These are phyloP conservation scores for Pachliopta kotzebuea DNA, from an alignment of 2,888 invertebrate genomes.

Conservation along the genomic window DNA sequence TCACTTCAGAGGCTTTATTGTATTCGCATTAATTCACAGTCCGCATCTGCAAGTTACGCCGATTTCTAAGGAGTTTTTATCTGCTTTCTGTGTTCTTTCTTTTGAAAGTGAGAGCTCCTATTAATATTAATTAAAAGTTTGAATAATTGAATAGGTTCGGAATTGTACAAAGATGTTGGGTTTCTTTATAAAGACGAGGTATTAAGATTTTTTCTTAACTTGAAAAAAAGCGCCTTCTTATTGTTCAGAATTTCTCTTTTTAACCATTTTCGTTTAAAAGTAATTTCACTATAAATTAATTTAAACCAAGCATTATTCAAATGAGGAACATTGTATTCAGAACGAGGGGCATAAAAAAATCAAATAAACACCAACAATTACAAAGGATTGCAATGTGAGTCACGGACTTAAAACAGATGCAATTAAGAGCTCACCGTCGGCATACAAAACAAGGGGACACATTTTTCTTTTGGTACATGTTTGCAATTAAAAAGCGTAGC, in stretches of 20 bases:
- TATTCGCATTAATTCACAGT: conserved; percentile 78
- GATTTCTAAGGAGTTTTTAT: conserved; percentile 78
- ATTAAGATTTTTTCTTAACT: conserved; percentile 76
- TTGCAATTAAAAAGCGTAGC: conserved; percentile 47
- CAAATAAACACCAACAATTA: conserved; percentile 33
- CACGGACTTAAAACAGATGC: conserved; percentile 60
- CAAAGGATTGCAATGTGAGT: conserved; percentile 52
- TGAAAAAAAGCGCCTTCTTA: conserved; percentile 47
- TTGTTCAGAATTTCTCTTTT: conserved; percentile 55
- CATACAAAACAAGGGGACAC: conserved; percentile 49
- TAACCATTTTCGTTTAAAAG: conserved; percentile 15
- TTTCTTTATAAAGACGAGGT: conserved; percentile 53
- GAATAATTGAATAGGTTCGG: conserved; percentile 76
- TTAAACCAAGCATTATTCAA: conserved; percentile 23
- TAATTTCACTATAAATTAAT: conserved; percentile 18
- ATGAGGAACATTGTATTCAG: conserved; percentile 25
- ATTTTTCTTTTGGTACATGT: conserved; percentile 42
- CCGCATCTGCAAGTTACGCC: conserved; percentile 74
- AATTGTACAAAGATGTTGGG: conserved; percentile 72
- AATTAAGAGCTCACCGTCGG: conserved; percentile 66
- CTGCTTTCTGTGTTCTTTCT: conserved; percentile 73
- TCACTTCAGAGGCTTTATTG: conserved; percentile 65
- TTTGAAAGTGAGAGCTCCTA: conserved; percentile 75
- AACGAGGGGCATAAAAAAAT: conserved; percentile 28
- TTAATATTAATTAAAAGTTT: conserved; percentile 81